Evolutionary conservation across 2,797 vertebrate genomes (phyloP), one percentile per base, ranked within the genome.

Genomic region (Morus bassanus): DNA sequence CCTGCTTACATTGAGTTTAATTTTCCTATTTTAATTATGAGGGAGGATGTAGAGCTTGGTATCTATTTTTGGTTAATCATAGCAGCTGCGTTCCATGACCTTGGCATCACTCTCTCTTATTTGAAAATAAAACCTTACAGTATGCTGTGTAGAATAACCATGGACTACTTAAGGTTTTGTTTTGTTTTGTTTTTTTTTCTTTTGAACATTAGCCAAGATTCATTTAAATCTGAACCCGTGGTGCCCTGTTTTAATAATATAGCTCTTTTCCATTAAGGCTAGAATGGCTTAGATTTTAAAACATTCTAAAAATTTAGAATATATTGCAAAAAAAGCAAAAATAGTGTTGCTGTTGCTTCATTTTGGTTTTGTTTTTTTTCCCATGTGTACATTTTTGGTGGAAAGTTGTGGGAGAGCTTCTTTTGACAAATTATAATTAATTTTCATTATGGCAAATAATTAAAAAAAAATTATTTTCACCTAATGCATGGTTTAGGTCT

Each of bases 1-100:
- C 57, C 80, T 75, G 35, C 76, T 93, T 95, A 85, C n/a, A 12
- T 73, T 56, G 60, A 85, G 61, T 76, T 94, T 82, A 79, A 91
- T 95, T 96, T 96, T 93, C 81, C 83, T 91, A 57, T 95, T 97
- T 96, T 95, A 95, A 91, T 94, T 73, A 86, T 50, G 65, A 90
- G 67, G 76, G 88, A 96, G 79, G 91, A 91, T 94, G 80, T 92
- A 60, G 75, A 94, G 75, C 80, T 95, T 82, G 48, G 15, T 92
- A 17, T 95, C 96, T 97, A 90, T 95, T 97, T 96, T 83, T 91
- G 89, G 97, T 89, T 93, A 39, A 33, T 93, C 45, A 41, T 69
- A 95, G 76, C 93, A 92, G 93, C 95, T 95, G 89, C 78, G 72
- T 96, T 97, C 73, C 50, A 41, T 85, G 82, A 86, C 89, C 90